These are phyloP conservation scores for Brachyhypopomus occidentalis DNA, from an alignment of 2,113 vertebrate species.

Conservation along the genomic window DNA sequence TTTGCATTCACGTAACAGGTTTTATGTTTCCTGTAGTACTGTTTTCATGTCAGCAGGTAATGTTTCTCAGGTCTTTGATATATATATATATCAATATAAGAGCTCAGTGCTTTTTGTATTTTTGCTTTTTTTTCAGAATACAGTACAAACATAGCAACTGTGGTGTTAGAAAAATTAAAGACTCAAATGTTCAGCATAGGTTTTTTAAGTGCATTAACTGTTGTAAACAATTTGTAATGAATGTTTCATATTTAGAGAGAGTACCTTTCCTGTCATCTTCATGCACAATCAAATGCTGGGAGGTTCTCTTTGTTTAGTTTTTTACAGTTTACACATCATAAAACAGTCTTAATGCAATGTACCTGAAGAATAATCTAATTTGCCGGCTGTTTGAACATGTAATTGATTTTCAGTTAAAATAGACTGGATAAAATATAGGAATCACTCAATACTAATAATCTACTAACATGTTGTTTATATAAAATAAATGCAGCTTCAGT, in stretches of 20 bases:
- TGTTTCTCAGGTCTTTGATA: not conserved
- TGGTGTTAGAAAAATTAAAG: not conserved
- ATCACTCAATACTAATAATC: not conserved
- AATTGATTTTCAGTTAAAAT: not conserved
- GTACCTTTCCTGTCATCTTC: not conserved
- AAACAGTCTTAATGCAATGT: not conserved
- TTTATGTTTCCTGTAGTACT: not conserved
- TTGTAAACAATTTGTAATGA: slow-evolving; percentile 6
- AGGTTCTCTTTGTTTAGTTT: not conserved
- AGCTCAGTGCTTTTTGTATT: not conserved
- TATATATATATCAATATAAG: not conserved
- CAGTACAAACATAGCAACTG: not conserved
- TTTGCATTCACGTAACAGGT: not conserved
- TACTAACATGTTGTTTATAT: not conserved
- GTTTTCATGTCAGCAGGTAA: not conserved
- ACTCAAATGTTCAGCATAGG: not conserved
- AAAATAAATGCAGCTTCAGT: not conserved
- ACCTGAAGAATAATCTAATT: not conserved
- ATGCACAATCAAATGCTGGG: not conserved
- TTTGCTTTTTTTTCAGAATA: not conserved
- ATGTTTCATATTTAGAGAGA: not conserved
- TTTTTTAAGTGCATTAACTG: slow-evolving; percentile 8
- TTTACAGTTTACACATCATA: not conserved
- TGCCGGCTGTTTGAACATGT: not conserved
- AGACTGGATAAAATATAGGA: not conserved